Conservation (phyloP, 2,113 vertebrate species). For the Pristiophorus japonicus region DNA sequence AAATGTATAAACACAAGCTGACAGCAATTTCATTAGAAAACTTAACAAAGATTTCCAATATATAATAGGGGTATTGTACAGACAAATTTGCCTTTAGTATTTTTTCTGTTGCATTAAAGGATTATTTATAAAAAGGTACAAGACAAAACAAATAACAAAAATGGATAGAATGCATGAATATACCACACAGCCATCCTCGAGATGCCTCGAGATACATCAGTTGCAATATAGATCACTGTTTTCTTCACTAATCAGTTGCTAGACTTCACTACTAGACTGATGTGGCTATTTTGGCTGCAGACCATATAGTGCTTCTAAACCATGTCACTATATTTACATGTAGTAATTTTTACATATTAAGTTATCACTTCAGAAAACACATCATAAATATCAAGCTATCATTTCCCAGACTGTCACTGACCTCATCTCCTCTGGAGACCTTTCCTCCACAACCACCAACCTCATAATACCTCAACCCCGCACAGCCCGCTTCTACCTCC, state of each 20-base stretch:
- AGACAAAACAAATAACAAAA: neutral
- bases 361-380: neutral
- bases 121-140: neutral
- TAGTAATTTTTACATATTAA: neutral
- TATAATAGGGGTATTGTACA: neutral
- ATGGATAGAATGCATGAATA: neutral
- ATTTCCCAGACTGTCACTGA: too few species aligned
- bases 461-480: too few species aligned
- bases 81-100: neutral
- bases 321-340: neutral
- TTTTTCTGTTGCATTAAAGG: neutral
- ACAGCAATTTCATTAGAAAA: neutral
- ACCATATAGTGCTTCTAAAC: neutral
- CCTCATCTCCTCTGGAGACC: too few species aligned
- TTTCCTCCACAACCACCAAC: too few species aligned
- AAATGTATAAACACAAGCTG: neutral
- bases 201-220: neutral
- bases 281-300: too few species aligned
- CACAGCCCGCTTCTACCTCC: too few species aligned
- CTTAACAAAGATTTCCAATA: neutral
- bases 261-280: neutral
- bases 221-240: neutral
- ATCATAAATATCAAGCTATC: too few species aligned
- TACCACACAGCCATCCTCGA: neutral
- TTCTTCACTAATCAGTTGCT: neutral